Evolutionary conservation across 1,140 invertebrate species (phyloP).

Genomic region (Proctacanthus coquilletti): DNA sequence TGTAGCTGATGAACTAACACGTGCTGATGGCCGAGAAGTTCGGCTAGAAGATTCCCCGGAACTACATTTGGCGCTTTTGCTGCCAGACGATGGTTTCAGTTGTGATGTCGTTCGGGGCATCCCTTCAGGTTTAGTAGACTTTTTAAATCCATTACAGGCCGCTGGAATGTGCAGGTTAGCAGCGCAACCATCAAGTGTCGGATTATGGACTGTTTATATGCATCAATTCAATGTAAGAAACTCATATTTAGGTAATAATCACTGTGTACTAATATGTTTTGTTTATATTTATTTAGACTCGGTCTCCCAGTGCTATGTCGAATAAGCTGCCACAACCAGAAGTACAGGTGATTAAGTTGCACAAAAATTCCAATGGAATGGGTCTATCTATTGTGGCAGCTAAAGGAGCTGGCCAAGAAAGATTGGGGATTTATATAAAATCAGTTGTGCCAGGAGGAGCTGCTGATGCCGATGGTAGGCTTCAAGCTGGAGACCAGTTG

Average conservation of each 20-base stretch:
- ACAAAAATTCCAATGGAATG: constrained; percentile 85
- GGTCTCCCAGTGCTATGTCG: constrained; percentile 40
- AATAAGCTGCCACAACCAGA: constrained; percentile 37
- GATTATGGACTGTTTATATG: constrained; percentile 93
- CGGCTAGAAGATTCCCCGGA: constrained; percentile 67
- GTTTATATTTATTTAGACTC: constrained; percentile 30
- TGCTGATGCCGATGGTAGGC: constrained; percentile 81
- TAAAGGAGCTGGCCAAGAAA: constrained; percentile 52
- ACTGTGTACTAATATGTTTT: constrained; percentile 3
- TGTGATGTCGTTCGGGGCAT: constrained; percentile 89
- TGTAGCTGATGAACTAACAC: constrained; percentile 80
- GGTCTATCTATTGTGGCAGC: constrained; percentile 87
- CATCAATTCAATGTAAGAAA: constrained; percentile 39
- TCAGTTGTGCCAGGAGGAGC: constrained; percentile 92
- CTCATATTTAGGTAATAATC: not conserved
- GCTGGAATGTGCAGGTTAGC: constrained; percentile 77
- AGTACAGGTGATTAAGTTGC: constrained; percentile 72
- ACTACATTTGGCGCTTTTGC: constrained; percentile 73
- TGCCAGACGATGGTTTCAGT: constrained; percentile 96
- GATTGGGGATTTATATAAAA: constrained; percentile 94
- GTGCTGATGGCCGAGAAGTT: constrained; percentile 78
- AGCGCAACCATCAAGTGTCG: constrained; percentile 75
- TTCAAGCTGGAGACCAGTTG: constrained; percentile 94
- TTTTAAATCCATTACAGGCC: constrained; percentile 72
- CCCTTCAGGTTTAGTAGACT: constrained; percentile 83